These are phyloP conservation scores for Agrotis segetum DNA, from an alignment of 2,888 invertebrate species.

Conservation along the genomic window DNA sequence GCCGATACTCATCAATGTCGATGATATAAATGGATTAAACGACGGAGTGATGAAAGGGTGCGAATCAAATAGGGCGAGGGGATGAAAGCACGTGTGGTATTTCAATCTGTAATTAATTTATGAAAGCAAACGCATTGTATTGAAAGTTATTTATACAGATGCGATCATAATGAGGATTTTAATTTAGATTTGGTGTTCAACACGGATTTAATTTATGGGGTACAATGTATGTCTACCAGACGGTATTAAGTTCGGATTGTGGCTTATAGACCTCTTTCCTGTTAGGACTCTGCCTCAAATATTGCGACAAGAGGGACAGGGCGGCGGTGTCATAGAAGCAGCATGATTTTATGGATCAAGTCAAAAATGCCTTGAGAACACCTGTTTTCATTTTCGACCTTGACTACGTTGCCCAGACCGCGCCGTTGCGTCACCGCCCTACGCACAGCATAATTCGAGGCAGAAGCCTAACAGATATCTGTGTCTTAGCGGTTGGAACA, in stretches of 20 bases:
- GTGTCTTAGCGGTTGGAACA: too few species aligned
- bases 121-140: not conserved
- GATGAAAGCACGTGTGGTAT: slow-evolving; percentile 46
- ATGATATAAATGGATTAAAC: slow-evolving; percentile 62
- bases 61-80: slow-evolving; percentile 41
- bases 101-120: slow-evolving; percentile 31
- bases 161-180: not conserved
- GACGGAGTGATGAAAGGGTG: slow-evolving; percentile 30
- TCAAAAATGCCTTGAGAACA: too few species aligned
- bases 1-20: slow-evolving; percentile 68
- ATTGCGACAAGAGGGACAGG: too few species aligned
- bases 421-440: too few species aligned
- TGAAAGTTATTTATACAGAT: slow-evolving; percentile 12
- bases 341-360: too few species aligned
- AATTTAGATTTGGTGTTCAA: not conserved
- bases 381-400: too few species aligned
- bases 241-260: not conserved
- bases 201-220: not conserved
- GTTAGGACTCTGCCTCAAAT: too few species aligned
- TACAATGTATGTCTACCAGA: not conserved
- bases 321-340: too few species aligned
- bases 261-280: too few species aligned
- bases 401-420: too few species aligned
- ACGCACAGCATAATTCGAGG: too few species aligned
- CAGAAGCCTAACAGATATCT: too few species aligned